Percentiles rank a stretch among this genome's conserved stretches.
These are phyloP conservation scores for Columba janthina DNA, from an alignment of 2,113 vertebrate species.

Conservation along the genomic window DNA sequence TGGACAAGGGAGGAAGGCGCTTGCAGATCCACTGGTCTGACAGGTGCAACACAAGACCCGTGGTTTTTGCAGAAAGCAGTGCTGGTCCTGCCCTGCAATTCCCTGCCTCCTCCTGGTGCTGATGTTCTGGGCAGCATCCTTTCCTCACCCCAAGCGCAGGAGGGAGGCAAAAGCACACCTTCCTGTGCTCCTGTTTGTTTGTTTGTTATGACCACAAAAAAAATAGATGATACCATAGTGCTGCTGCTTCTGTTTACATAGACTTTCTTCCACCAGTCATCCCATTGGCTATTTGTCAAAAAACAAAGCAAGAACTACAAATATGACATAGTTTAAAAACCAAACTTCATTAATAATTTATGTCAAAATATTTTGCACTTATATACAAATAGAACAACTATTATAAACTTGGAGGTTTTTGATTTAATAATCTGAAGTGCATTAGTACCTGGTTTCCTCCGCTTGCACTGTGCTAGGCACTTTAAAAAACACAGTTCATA, in stretches of 20 bases:
- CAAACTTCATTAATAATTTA: neutral
- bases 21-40: neutral
- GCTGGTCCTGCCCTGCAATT: neutral
- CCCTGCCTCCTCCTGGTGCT: neutral
- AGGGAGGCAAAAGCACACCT: neutral
- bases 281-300: neutral
- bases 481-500: neutral
- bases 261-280: neutral
- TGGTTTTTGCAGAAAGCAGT: too few species aligned
- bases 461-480: neutral
- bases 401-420: neutral
- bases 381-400: neutral
- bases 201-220: neutral
- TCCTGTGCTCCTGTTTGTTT: neutral
- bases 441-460: neutral
- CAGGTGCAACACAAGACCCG: neutral
- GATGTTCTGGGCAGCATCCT: neutral
- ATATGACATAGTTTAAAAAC: neutral
- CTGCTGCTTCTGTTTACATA: neutral
- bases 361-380: constrained; percentile 28
- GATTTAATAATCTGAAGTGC: neutral
- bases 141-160: fast-evolving
- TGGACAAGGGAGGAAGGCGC: neutral
- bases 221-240: neutral
- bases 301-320: neutral